Evolutionary conservation across 1,140 invertebrate genomes (phyloP), one percentile per base, ranked within the genome.

Genomic region (Drosophila biarmipes): DNA sequence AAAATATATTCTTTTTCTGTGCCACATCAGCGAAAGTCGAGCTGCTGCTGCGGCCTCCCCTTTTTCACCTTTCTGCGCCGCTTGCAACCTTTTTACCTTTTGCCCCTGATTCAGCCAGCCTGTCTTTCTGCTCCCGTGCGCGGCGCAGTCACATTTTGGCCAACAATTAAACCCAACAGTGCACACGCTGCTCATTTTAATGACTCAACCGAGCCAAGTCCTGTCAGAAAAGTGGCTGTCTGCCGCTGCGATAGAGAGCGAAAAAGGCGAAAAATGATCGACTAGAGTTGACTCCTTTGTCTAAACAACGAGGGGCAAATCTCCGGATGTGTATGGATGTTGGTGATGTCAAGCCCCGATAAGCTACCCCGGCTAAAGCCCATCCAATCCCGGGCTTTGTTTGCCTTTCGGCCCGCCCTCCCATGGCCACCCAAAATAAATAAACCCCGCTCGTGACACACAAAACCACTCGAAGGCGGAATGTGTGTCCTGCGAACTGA

Each of bases 101-200:
- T 73, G 52, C 34, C 55, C 78, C 53, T 66, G 71, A 48, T 63
- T 58, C 71, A 21, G 42, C 14, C 48, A 15, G 61, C 27, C 40
- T 12, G 15, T 15, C 51, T 62, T 27, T 68, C 42, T 49, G 24
- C 46, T 31, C 27, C 46, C 46, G 46, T 54, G 56, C 43, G 57
- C 68, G 69, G 46, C 64, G 71, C 59, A 77, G 54, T 51, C 56
- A 68, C 53, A 73, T 87, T 86, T 78, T 82, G 78, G 74, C 74
- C 82, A 89, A 86, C 82, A 86, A 86, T 86, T 87, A 86, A 89
- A 82, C 69, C 62, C 79, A 63, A 61, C 68, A 77, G 75, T 77
- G 82, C 74, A 78, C 61, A 78, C 59, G 77, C 89, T 87, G 82
- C 62, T 87, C 82, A 87, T 87, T 87, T 87, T 87, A 87, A 87